These are phyloP conservation scores for Toxotes lorentzi DNA, from an alignment of 2,797 vertebrate species.

Conservation along the genomic window DNA sequence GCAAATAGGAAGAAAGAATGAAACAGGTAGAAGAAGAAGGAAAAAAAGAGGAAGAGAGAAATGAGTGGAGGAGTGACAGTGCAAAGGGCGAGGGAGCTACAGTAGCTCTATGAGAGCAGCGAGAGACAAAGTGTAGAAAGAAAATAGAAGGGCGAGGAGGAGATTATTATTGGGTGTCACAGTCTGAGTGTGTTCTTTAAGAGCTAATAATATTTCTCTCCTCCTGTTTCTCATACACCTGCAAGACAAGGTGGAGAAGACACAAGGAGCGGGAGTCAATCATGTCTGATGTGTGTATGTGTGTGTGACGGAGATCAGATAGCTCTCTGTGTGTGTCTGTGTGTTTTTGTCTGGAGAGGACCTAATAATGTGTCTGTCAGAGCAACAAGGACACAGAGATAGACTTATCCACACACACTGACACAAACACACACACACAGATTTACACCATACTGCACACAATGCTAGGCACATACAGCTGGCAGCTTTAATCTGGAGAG, in stretches of 20 bases:
- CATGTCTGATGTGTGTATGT: conserved; percentile 42
- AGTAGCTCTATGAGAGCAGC: not conserved
- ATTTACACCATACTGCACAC: conserved; percentile 16
- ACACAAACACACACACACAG: conserved; percentile 29
- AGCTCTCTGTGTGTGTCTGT: conserved; percentile 47
- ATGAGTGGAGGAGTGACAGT: conserved; percentile 9
- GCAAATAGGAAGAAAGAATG: conserved; percentile 25
- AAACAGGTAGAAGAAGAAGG: conserved; percentile 25
- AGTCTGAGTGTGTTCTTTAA: conserved; percentile 41
- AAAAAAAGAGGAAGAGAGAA: conserved; percentile 26
- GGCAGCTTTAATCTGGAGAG: conserved; percentile 15
- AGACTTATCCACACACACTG: conserved; percentile 55
- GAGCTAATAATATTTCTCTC: conserved; percentile 53
- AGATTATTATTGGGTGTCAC: conserved; percentile 32
- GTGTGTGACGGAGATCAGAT: conserved; percentile 47
- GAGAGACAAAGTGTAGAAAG: conserved; percentile 10
- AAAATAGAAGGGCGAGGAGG: conserved; percentile 13
- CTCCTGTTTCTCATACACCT: conserved; percentile 31
- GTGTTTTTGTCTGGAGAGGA: conserved; percentile 56
- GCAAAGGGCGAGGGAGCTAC: conserved; percentile 11
- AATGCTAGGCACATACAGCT: conserved; percentile 13
- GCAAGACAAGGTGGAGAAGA: conserved; percentile 47
- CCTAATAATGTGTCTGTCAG: conserved; percentile 68
- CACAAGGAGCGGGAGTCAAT: conserved; percentile 54
- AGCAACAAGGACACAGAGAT: conserved; percentile 63